phyloP scores from a whole-genome alignment of 2,797 vertebrate genomes.

The Tenualosa thibaudeaui region DNA sequence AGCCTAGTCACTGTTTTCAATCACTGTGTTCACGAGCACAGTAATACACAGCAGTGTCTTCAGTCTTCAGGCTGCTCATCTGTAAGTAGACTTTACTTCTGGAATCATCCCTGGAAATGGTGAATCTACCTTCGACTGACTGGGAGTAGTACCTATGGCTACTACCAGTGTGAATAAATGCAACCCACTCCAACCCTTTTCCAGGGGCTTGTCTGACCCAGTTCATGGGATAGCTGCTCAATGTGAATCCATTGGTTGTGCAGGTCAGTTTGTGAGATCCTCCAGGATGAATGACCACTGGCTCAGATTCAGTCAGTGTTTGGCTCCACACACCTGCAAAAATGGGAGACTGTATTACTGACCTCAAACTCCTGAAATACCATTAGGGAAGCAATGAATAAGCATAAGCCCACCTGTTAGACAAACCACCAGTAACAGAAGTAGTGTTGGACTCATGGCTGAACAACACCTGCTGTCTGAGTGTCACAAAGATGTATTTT shows the following conservation, averaged over 20 bases:
- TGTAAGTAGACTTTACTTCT: constrained; percentile 51
- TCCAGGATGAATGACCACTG: constrained; percentile 30
- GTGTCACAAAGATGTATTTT: not conserved
- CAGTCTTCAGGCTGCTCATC: constrained; percentile 45
- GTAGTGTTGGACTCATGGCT: not conserved
- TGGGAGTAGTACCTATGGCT: not conserved
- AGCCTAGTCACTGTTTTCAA: not conserved
- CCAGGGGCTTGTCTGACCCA: constrained; percentile 36
- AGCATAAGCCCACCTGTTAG: not conserved
- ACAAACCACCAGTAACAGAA: not conserved
- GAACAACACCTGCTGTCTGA: no score
- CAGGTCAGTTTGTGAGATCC: constrained; percentile 33
- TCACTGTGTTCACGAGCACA: constrained; percentile 20
- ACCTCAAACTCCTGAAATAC: no score
- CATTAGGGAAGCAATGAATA: not conserved
- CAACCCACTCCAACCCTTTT: constrained; percentile 32
- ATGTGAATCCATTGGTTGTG: constrained; percentile 29
- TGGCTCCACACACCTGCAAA: constrained; percentile 23
- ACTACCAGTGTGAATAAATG: not conserved
- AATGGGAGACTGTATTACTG: no score
- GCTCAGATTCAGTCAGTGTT: constrained; percentile 31
- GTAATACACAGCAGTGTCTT: constrained; percentile 47
- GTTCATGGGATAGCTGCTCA: not conserved
- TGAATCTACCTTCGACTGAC: constrained; percentile 44
- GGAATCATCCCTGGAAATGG: constrained; percentile 54